These are phyloP conservation scores for Brachypodius melanocephalos DNA, from an alignment of 2,113 vertebrate species.

Conservation along the genomic window DNA sequence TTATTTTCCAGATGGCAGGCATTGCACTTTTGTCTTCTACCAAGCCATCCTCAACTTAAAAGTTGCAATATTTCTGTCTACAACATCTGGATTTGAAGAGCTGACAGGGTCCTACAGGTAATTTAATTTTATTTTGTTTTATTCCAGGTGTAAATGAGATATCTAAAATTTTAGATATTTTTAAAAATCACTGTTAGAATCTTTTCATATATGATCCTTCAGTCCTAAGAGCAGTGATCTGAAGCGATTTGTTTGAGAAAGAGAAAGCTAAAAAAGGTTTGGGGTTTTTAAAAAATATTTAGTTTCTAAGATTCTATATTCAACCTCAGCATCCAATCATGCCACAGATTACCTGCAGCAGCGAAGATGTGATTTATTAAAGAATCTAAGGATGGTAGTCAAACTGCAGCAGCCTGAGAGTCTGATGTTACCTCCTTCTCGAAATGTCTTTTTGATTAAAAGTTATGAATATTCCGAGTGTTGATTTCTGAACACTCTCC, in stretches of 20 bases:
- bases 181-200: background rate
- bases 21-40: background rate
- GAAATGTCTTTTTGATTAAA: background rate
- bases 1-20: background rate
- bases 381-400: background rate
- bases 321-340: background rate
- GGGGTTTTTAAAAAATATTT: background rate
- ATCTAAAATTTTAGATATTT: background rate
- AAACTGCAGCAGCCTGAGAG: background rate
- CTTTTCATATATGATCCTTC: background rate
- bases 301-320: background rate
- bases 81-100: background rate
- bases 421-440: background rate
- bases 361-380: background rate
- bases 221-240: background rate
- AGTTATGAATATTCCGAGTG: background rate
- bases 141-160: background rate
- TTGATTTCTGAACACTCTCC: background rate
- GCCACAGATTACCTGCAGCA: background rate
- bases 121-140: background rate
- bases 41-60: background rate
- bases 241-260: background rate
- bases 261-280: rapidly evolving
- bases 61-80: background rate
- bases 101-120: background rate